Percentiles rank a stretch among this genome's conserved stretches.
phyloP scores from a whole-genome alignment of 2,797 vertebrate genomes.

The Enteromius trimaculatus region DNA sequence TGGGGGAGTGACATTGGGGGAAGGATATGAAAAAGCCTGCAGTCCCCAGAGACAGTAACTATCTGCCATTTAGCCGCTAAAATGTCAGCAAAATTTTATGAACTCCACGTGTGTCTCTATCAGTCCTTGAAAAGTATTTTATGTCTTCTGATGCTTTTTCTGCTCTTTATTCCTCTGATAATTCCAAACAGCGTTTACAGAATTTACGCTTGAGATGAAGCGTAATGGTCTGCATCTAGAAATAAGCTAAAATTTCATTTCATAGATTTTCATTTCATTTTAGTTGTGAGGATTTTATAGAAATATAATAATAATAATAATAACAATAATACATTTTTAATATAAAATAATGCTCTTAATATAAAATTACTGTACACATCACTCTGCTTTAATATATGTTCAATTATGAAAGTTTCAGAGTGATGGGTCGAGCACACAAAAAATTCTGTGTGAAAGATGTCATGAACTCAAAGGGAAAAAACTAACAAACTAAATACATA shows the following conservation, averaged over 20 bases:
- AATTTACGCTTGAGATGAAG: neutral
- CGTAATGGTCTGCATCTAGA: neutral
- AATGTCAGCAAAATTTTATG: slow-evolving; percentile 94
- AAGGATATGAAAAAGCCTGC: slow-evolving; percentile 95
- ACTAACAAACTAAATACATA: slow-evolving; percentile 65
- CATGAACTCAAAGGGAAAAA: slow-evolving; percentile 52
- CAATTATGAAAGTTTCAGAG: neutral
- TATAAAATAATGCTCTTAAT: neutral
- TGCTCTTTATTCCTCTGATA: slow-evolving; percentile 9
- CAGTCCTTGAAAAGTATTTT: slow-evolving; percentile 77
- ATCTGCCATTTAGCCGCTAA: slow-evolving; percentile 94
- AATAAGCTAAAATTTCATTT: no score
- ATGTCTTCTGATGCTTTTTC: slow-evolving; percentile 38
- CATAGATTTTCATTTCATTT: neutral
- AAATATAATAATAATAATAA: neutral
- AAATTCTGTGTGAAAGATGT: slow-evolving; percentile 34
- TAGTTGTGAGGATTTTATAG: neutral
- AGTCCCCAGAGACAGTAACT: slow-evolving; percentile 89
- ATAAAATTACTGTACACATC: neutral
- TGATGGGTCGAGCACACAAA: neutral
- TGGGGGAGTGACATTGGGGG: slow-evolving; percentile 94
- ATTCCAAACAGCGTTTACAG: slow-evolving; percentile 19
- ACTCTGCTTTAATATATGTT: neutral
- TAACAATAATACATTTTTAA: neutral
- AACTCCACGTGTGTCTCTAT: slow-evolving; percentile 86